phyloP scores from a whole-genome alignment of 1,140 invertebrate species.

The Trissolcus basalis region DNA sequence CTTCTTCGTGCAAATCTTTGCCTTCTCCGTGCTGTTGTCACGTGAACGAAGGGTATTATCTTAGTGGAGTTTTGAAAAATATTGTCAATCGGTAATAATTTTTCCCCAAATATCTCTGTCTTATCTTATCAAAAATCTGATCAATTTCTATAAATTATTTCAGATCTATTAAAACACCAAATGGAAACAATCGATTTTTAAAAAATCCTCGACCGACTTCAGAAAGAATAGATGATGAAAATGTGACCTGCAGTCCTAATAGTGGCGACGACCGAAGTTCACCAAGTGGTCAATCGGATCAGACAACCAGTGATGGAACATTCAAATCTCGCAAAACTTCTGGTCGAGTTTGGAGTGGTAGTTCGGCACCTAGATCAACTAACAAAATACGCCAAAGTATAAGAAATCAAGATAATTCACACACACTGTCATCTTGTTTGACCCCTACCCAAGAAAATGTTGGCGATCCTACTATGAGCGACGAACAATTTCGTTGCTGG shows the following conservation, averaged over 20 bases:
- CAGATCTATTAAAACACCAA: conserved; percentile 62
- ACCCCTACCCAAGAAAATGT: conserved; percentile 75
- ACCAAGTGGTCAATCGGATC: conserved; percentile 88
- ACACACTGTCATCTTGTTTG: conserved; percentile 31
- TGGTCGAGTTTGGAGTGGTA: conserved; percentile 67
- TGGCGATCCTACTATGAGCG: conserved; percentile 77
- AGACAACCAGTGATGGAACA: conserved; percentile 77
- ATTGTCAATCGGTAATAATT: conserved; percentile 68
- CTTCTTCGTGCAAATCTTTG: conserved; percentile 61
- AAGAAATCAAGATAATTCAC: conserved; percentile 67
- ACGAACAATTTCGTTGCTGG: conserved; percentile 94
- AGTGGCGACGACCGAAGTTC: conserved; percentile 81
- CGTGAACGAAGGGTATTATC: conserved; percentile 70
- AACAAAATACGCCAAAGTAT: conserved; percentile 70
- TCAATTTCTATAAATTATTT: conserved; percentile 1
- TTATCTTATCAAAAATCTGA: not conserved
- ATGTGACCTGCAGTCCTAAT: conserved; percentile 54
- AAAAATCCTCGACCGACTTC: conserved; percentile 55
- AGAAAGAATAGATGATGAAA: conserved; percentile 63
- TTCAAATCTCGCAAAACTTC: conserved; percentile 75
- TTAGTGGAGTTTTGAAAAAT: conserved; percentile 72
- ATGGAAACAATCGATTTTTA: conserved; percentile 61
- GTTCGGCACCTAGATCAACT: conserved; percentile 64
- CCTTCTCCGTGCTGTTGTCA: conserved; percentile 70
- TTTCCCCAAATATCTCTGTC: not conserved